phyloP scores from a whole-genome alignment of 2,113 vertebrate species.

The Epinephelus fuscoguttatus region DNA sequence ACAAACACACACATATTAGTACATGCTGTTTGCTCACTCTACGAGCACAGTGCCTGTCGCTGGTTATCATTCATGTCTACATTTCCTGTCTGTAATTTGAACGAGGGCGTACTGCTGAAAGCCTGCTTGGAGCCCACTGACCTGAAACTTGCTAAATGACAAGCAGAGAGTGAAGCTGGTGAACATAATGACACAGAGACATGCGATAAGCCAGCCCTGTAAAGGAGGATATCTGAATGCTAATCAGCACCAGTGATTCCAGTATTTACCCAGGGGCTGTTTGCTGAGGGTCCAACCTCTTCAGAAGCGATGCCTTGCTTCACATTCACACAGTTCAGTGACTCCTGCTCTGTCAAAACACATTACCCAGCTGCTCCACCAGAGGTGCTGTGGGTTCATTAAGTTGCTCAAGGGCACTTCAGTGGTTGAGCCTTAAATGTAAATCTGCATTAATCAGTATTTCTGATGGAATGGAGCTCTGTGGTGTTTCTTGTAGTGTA shows the following conservation, averaged over 20 bases:
- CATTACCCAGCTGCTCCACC: constrained; percentile 37
- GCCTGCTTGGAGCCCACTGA: constrained; percentile 66
- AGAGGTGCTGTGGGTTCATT: constrained; percentile 42
- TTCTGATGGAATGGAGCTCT: constrained; percentile 10
- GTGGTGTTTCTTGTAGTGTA: neutral
- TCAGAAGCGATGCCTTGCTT: neutral
- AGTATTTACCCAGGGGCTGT: constrained; percentile 65
- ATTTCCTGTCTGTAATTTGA: constrained; percentile 68
- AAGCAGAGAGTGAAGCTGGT: constrained; percentile 45
- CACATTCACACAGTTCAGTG: constrained; percentile 27
- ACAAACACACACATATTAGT: constrained; percentile 28
- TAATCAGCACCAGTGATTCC: constrained; percentile 59
- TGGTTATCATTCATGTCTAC: constrained; percentile 69
- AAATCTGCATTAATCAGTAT: neutral
- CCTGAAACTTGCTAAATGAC: constrained; percentile 74
- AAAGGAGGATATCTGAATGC: constrained; percentile 60
- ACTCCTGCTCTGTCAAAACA: constrained; percentile 31
- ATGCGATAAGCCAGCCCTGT: constrained; percentile 56
- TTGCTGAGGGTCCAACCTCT: constrained; percentile 42
- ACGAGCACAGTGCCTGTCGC: constrained; percentile 27
- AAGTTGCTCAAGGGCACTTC: constrained; percentile 1
- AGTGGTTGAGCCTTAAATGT: neutral
- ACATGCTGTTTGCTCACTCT: constrained; percentile 42
- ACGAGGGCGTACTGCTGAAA: constrained; percentile 47
- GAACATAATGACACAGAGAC: constrained; percentile 63